phyloP scores from a whole-genome alignment of 2,113 vertebrate genomes.

The Phodopus roborovskii region DNA sequence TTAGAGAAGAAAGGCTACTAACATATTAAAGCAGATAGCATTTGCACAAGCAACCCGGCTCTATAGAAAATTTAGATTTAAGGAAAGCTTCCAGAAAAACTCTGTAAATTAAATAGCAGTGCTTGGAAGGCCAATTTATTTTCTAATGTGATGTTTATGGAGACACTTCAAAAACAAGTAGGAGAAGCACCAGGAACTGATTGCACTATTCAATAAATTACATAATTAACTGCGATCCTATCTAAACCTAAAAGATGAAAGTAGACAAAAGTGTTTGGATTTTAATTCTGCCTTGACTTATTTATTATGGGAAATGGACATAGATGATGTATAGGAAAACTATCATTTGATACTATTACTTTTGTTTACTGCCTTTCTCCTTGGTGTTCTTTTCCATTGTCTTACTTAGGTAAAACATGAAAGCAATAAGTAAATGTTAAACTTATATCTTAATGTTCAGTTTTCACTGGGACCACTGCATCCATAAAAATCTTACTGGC shows the following conservation, averaged over 20 bases:
- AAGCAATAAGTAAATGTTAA: slow-evolving; percentile 34
- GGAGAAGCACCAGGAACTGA: slow-evolving; percentile 76
- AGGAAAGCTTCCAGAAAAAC: slow-evolving; percentile 80
- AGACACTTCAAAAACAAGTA: slow-evolving; percentile 81
- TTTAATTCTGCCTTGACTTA: background rate
- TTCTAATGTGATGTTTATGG: slow-evolving; percentile 82
- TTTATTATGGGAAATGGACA: background rate
- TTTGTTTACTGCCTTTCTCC: background rate
- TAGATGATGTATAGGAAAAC: background rate
- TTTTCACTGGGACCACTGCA: background rate
- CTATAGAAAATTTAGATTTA: slow-evolving; percentile 80
- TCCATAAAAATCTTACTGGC: background rate
- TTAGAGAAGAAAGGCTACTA: slow-evolving; percentile 83
- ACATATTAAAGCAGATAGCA: slow-evolving; percentile 79
- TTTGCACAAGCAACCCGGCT: slow-evolving; percentile 75
- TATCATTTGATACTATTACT: background rate
- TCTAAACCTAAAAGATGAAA: background rate
- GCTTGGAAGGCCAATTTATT: slow-evolving; percentile 86
- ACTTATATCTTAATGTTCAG: background rate
- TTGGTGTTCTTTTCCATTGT: background rate
- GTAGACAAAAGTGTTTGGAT: background rate
- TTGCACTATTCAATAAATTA: slow-evolving; percentile 77
- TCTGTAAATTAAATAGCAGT: slow-evolving; percentile 80
- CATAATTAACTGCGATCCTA: slow-evolving; percentile 60
- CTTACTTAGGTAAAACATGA: background rate